Evolutionary conservation across 2,797 vertebrate genomes (phyloP).

Genomic region (Falco concolor): DNA sequence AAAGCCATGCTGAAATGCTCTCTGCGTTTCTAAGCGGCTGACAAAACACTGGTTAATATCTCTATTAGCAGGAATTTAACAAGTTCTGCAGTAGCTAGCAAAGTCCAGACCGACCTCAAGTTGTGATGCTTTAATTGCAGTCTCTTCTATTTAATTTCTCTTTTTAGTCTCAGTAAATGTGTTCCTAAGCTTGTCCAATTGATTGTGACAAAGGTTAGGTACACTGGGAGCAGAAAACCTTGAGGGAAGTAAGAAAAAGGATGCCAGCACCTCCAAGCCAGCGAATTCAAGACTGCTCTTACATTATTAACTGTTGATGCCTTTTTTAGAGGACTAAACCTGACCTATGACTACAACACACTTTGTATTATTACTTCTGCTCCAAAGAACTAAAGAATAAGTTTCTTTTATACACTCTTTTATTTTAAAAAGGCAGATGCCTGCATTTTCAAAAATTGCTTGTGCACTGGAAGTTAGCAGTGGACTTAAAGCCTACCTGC

Average conservation of each 20-base stretch:
- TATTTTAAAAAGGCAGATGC: neutral
- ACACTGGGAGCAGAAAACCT: neutral
- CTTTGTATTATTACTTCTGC: neutral
- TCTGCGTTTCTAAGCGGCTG: neutral
- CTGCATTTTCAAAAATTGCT: neutral
- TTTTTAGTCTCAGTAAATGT: neutral
- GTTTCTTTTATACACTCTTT: neutral
- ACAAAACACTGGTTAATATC: neutral
- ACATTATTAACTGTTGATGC: neutral
- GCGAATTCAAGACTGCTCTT: neutral
- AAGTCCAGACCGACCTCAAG: neutral
- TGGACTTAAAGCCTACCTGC: neutral
- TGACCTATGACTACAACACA: neutral
- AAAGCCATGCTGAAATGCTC: neutral
- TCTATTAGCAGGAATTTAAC: neutral
- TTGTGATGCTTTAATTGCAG: neutral
- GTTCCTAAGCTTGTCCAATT: neutral
- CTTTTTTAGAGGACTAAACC: neutral
- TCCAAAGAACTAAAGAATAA: neutral
- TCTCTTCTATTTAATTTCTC: neutral
- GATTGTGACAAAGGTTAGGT: neutral
- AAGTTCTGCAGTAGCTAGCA: neutral
- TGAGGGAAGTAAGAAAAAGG: neutral
- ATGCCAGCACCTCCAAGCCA: neutral
- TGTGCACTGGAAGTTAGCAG: neutral